A percentile compares a stretch with the other conserved stretches of the same genome.
phyloP scores from a whole-genome alignment of 2,797 vertebrate species.

The Pteropus rufus region DNA sequence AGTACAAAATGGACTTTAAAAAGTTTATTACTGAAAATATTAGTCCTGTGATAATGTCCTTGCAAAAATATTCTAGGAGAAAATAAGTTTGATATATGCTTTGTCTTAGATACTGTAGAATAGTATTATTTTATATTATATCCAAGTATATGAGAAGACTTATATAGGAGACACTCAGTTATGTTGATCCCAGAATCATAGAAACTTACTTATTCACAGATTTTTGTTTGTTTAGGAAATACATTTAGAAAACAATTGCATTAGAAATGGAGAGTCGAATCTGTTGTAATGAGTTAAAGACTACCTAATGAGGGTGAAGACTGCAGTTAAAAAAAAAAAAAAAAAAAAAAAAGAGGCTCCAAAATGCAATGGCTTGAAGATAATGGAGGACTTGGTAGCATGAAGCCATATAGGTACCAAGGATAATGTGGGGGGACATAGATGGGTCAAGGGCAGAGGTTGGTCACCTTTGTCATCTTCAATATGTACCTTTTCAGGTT shows the following conservation, averaged over 20 bases:
- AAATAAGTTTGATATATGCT: not conserved
- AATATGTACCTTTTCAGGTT: not conserved
- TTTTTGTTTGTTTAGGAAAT: not conserved
- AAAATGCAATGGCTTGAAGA: not conserved
- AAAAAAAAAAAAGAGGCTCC: not conserved
- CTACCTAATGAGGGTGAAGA: not conserved
- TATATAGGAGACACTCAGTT: not conserved
- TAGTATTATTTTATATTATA: not conserved
- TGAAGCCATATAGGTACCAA: not conserved
- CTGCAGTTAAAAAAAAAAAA: too few species aligned
- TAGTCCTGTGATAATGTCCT: not conserved
- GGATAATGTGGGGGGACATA: not conserved
- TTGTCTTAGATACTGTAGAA: not conserved
- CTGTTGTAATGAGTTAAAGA: not conserved
- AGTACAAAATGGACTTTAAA: not conserved
- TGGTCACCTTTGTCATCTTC: not conserved
- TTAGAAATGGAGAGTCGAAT: not conserved
- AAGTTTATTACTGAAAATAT: not conserved
- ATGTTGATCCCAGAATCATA: not conserved
- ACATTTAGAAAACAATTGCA: not conserved
- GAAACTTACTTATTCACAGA: not conserved
- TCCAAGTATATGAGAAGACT: not conserved
- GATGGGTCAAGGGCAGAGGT: fast-evolving
- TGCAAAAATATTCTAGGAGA: not conserved
- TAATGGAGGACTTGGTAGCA: not conserved